Conservation (phyloP, 2,797 vertebrate species). For the Sebastes paucispinis region DNA sequence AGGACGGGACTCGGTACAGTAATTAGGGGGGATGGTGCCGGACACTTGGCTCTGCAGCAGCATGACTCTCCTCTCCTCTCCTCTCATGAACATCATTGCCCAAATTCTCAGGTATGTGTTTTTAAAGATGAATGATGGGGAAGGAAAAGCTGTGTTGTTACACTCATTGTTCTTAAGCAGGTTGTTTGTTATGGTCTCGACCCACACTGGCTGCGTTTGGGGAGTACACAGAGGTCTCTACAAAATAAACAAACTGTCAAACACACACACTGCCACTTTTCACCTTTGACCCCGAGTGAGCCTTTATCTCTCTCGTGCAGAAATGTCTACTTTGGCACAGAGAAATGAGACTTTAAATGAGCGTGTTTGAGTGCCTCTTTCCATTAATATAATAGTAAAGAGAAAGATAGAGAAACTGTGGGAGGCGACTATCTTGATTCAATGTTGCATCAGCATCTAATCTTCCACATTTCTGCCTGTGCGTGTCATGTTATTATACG, state of each 20-base stretch:
- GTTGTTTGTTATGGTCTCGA: slow-evolving; percentile 65
- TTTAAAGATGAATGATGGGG: slow-evolving; percentile 2
- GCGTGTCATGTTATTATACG: not conserved
- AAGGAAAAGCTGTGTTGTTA: not conserved
- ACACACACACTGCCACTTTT: slow-evolving; percentile 41
- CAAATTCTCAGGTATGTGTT: slow-evolving; percentile 47
- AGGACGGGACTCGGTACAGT: slow-evolving; percentile 56
- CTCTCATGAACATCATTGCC: slow-evolving; percentile 9
- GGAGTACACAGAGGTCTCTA: slow-evolving; percentile 62
- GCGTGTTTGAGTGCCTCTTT: not conserved
- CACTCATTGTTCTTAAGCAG: slow-evolving; percentile 50
- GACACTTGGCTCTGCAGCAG: slow-evolving; percentile 48
- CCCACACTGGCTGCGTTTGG: slow-evolving; percentile 51
- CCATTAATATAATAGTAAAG: slow-evolving; percentile 23
- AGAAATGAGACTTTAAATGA: slow-evolving; percentile 34
- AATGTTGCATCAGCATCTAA: slow-evolving; percentile 31
- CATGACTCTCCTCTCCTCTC: not conserved
- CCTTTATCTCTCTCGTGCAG: slow-evolving; percentile 49
- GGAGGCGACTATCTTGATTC: not conserved
- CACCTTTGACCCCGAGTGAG: slow-evolving; percentile 48
- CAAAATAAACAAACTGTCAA: slow-evolving; percentile 60
- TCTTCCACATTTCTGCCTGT: not conserved
- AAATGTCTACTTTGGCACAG: slow-evolving; percentile 36
- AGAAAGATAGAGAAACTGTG: slow-evolving; percentile 8
- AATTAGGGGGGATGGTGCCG: slow-evolving; percentile 67